phyloP scores from a whole-genome alignment of 2,888 invertebrate species.

The Drosophila neonasuta region DNA sequence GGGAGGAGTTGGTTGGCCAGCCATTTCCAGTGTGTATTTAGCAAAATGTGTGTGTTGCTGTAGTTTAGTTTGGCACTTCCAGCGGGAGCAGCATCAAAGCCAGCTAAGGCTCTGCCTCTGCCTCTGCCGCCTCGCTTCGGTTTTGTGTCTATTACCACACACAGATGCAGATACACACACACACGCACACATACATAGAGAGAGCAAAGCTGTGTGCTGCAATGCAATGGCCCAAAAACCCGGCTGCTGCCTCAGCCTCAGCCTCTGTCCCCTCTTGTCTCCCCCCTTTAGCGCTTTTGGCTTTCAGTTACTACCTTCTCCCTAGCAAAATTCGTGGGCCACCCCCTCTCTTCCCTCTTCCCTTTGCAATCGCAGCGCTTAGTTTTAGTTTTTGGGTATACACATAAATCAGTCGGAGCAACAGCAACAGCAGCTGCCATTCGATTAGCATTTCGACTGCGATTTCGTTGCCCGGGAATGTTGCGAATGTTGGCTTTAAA shows the following conservation, averaged over 20 bases:
- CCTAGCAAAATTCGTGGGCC: background rate
- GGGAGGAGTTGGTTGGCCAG: conserved; percentile 11
- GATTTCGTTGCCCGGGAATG: conserved; percentile 14
- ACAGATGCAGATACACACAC: conserved; percentile 29
- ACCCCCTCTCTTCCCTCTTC: conserved; percentile 1
- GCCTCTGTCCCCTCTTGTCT: no score
- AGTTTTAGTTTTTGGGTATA: conserved; percentile 49
- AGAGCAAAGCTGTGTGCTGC: conserved; percentile 14
- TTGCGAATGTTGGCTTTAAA: conserved; percentile 15
- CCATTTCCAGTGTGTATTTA: conserved; percentile 77
- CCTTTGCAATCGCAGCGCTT: conserved; percentile 20
- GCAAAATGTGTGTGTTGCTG: conserved; percentile 59
- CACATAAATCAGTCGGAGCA: conserved; percentile 48
- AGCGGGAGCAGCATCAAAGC: conserved; percentile 33
- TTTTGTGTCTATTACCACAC: conserved; percentile 66
- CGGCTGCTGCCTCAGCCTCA: background rate
- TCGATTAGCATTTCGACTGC: conserved; percentile 45
- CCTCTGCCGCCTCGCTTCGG: conserved; percentile 51
- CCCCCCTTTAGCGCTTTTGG: background rate
- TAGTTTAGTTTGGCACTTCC: conserved; percentile 70
- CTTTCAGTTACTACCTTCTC: background rate
- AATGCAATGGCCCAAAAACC: conserved; percentile 37
- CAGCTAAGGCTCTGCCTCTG: conserved; percentile 44
- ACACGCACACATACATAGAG: conserved; percentile 14
- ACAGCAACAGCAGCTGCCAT: conserved; percentile 33